Evolutionary conservation across 2,888 invertebrate species (phyloP), one percentile per base, ranked within the genome.

Genomic region (Chrysina gloriosa): DNA sequence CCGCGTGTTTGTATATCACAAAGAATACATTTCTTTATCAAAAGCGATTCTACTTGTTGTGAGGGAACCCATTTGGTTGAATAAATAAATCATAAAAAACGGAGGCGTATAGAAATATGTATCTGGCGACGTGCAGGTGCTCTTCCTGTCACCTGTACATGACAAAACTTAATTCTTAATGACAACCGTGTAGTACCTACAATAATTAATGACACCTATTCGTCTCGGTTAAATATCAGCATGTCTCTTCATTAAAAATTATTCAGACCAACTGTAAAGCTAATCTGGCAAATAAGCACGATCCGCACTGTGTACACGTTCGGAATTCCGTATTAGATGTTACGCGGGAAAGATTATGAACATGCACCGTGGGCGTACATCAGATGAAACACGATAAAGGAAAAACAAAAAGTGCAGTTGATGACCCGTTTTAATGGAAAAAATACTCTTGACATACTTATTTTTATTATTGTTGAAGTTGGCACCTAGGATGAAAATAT

Each of bases 381-480:
- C 39, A 23, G 39, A 25, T 58, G n/a, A 39, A 14, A 39, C 11
- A 56, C 25, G 39, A 39, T 58, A 39, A 58, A 58, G 39, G 29
- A 23, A 39, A 39, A 56, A 39, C 27, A 50, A 58, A 39, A 58
- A 14, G 14, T 39, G 23, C 58, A 52, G 31, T 31, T 31, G 25
- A 39, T 23, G 39, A 39, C 39, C 58, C 25, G 23, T 25, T 58
- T 58, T 39, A 58, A 23, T 39, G 58, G 27, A 25, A 29, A 58
- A 58, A 25, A 58, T 58, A 21, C 39, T 58, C 58, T 58, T 58
- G 58, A 58, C 58, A 58, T 42, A 58, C 11, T 58, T 58, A 25
- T 14, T 58, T 34, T 31, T 31, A 34, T 39, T 39, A 25, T 39
- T 58, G 52, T 52, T 52, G 31, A 52, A 31, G 52, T 31, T 52